Percentiles rank a stretch among this genome's conserved stretches.
phyloP scores from a whole-genome alignment of 1,140 invertebrate species.

The Nasonia longicornis region DNA sequence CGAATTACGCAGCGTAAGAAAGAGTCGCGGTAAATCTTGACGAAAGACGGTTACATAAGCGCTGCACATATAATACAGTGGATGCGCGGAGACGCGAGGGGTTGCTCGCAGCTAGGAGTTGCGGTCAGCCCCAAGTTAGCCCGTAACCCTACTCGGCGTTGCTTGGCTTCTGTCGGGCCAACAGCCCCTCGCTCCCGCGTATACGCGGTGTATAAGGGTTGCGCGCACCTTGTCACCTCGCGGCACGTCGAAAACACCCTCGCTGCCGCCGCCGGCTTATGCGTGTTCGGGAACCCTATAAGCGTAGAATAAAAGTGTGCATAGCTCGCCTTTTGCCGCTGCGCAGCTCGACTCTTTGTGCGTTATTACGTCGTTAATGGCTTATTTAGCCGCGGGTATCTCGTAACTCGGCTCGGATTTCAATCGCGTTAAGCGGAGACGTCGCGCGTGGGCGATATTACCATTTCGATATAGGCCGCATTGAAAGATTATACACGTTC shows the following conservation, averaged over 20 bases:
- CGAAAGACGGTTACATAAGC: conserved; percentile 37
- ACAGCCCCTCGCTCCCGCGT: conserved; percentile 62
- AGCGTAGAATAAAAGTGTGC: background rate
- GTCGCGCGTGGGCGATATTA: conserved; percentile 6
- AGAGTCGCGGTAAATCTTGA: background rate
- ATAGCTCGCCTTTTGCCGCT: background rate
- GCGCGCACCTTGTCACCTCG: conserved; percentile 60
- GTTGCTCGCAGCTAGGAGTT: conserved; percentile 47
- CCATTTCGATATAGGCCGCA: too few relatives aligned
- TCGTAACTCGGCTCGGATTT: background rate
- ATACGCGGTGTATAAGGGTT: conserved; percentile 54
- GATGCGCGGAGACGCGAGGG: background rate
- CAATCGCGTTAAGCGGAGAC: background rate
- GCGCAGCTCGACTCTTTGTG: background rate
- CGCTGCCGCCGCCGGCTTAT: background rate
- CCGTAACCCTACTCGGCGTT: conserved; percentile 65
- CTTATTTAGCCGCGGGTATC: background rate
- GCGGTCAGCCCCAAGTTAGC: conserved; percentile 65
- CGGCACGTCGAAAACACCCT: conserved; percentile 15
- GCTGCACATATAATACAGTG: conserved; percentile 3
- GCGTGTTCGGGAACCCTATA: background rate
- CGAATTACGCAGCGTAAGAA: conserved; percentile 17
- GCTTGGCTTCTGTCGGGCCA: conserved; percentile 69
- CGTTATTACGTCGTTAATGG: background rate
- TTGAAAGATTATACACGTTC: too few relatives aligned